A percentile compares a stretch with the other conserved stretches of the same genome.
These are phyloP conservation scores for Ennomos quercinarius DNA, from an alignment of 2,888 invertebrate species.

Conservation along the genomic window DNA sequence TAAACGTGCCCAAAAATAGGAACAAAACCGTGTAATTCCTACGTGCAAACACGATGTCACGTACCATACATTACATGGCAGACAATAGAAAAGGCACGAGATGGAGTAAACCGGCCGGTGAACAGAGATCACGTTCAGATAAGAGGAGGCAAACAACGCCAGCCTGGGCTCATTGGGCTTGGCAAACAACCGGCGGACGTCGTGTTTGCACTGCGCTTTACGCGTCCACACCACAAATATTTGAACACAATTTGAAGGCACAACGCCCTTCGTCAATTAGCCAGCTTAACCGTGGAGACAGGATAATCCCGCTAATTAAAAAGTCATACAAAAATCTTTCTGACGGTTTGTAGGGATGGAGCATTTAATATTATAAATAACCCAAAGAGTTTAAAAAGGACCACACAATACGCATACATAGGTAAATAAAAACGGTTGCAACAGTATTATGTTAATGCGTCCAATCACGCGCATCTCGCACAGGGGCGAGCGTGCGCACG, in stretches of 20 bases:
- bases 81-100: conserved; percentile 56
- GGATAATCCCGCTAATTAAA: conserved; percentile 50
- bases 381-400: conserved; percentile 53
- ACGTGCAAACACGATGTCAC: conserved; percentile 60
- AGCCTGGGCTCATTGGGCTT: conserved; percentile 64
- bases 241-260: conserved; percentile 81
- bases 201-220: conserved; percentile 72
- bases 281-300: conserved; percentile 46
- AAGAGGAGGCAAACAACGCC: conserved; percentile 60
- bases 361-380: conserved; percentile 11
- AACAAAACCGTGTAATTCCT: conserved; percentile 44
- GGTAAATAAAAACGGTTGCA: conserved; percentile 52
- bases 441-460: conserved; percentile 60
- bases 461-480: conserved; percentile 63
- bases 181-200: conserved; percentile 66
- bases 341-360: conserved; percentile 25
- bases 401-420: conserved; percentile 47
- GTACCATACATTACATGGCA: conserved; percentile 55
- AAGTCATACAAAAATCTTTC: conserved; percentile 46
- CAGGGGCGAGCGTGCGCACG: conserved; percentile 54
- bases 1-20: conserved; percentile 33
- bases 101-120: conserved; percentile 50
- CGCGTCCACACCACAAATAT: conserved; percentile 69
- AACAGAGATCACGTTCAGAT: conserved; percentile 67
- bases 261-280: conserved; percentile 73